These are phyloP conservation scores for Aromia moschata DNA, from an alignment of 2,888 invertebrate genomes.

Conservation along the genomic window DNA sequence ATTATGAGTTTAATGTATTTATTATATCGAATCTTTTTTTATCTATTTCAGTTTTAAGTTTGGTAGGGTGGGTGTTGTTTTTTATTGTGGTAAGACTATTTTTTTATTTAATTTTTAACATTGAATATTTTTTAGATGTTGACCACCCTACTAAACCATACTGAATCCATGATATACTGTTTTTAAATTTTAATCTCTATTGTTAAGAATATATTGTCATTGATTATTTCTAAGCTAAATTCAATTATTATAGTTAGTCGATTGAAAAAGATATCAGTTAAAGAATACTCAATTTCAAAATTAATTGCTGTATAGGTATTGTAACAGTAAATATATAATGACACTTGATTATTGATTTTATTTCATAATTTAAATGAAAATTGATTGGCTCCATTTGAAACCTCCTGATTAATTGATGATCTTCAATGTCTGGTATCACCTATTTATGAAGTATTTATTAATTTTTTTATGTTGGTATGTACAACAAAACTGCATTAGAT, in stretches of 20 bases:
- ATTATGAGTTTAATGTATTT: constrained; percentile 15
- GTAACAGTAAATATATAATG: constrained; percentile 33
- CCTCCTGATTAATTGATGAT: no score
- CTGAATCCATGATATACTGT: constrained; percentile 22
- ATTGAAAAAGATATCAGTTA: constrained; percentile 25
- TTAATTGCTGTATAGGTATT: constrained; percentile 26
- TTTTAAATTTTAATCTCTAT: constrained; percentile 24
- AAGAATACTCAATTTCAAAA: constrained; percentile 30
- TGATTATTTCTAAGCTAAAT: constrained; percentile 29
- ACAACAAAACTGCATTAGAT: no score
- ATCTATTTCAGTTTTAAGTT: constrained; percentile 56
- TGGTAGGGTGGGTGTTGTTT: constrained; percentile 62
- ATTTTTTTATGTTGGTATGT: no score
- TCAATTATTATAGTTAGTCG: constrained; percentile 33
- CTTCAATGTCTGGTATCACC: no score
- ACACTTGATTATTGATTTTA: constrained; percentile 28
- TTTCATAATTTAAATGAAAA: constrained; percentile 6
- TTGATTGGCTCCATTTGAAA: no score
- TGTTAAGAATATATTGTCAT: constrained; percentile 19
- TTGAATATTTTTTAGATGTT: constrained; percentile 30
- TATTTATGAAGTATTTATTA: no score
- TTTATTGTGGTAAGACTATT: constrained; percentile 37
- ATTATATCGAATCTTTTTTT: constrained; percentile 30
- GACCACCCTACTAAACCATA: constrained; percentile 59
- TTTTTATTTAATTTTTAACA: constrained; percentile 25